Percentiles rank a stretch among this genome's conserved stretches.
Evolutionary conservation across 1,140 invertebrate genomes (phyloP).

Genomic region (Ruditapes philippinarum): DNA sequence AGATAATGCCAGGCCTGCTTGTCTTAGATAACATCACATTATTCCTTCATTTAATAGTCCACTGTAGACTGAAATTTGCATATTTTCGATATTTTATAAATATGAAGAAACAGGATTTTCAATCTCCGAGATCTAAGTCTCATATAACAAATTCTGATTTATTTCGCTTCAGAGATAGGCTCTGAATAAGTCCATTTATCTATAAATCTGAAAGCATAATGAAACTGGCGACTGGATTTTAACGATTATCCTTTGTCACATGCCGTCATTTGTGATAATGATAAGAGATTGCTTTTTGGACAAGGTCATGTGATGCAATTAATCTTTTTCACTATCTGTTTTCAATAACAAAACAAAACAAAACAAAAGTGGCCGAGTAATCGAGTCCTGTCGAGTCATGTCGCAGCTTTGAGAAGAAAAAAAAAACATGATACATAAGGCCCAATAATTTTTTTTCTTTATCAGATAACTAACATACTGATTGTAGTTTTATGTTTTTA

Average conservation of each 20-base stretch:
- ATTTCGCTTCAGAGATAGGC: constrained; percentile 12
- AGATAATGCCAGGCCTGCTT: constrained; percentile 21
- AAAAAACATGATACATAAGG: too few relatives aligned
- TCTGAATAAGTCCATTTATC: constrained; percentile 43
- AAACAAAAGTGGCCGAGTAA: neutral
- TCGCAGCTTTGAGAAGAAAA: too few relatives aligned
- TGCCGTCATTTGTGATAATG: constrained; percentile 42
- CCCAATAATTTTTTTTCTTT: too few relatives aligned
- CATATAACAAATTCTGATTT: constrained; percentile 35
- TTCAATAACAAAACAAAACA: neutral
- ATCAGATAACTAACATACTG: too few relatives aligned
- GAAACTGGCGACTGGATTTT: constrained; percentile 54
- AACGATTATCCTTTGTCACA: constrained; percentile 57
- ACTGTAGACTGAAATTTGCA: constrained; percentile 25
- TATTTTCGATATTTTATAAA: constrained; percentile 45
- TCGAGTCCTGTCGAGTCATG: too few relatives aligned
- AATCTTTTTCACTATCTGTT: constrained; percentile 43
- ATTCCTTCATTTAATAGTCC: constrained; percentile 45
- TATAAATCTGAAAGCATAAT: constrained; percentile 50
- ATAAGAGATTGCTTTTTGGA: constrained; percentile 38
- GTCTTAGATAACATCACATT: constrained; percentile 40
- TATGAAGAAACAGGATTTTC: neutral
- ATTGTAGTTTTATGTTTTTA: too few relatives aligned
- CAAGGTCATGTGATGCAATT: constrained; percentile 50
- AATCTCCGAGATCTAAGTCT: neutral